Percentiles rank a stretch among this genome's conserved stretches.
Evolutionary conservation across 2,888 invertebrate species (phyloP).

Genomic region (Vanessa cardui): DNA sequence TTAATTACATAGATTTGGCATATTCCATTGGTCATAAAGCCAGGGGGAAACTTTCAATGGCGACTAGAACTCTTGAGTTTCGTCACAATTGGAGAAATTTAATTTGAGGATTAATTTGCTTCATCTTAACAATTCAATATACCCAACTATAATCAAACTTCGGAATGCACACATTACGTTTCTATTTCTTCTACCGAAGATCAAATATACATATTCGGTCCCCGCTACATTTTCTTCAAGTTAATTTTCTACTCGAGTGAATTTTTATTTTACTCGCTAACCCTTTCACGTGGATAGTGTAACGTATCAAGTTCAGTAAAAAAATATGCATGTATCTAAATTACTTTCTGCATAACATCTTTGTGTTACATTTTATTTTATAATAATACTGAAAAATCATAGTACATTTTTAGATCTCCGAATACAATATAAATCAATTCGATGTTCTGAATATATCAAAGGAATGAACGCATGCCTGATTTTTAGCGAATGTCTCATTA

Average conservation of each 20-base stretch:
- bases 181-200: not conserved
- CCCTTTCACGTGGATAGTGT: not conserved
- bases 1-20: too few relatives aligned
- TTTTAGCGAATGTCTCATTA: constrained; percentile 28
- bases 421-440: constrained; percentile 2
- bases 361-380: not conserved
- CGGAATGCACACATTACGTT: not conserved
- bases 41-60: too few relatives aligned
- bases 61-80: too few relatives aligned
- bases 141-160: not conserved
- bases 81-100: too few relatives aligned
- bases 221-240: constrained; percentile 5
- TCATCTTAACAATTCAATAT: not conserved
- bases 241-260: constrained; percentile 2
- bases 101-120: too few relatives aligned
- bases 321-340: constrained; percentile 13
- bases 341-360: constrained; percentile 1
- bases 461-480: constrained; percentile 20
- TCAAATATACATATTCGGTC: constrained; percentile 9
- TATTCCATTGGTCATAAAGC: too few relatives aligned
- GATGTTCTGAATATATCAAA: constrained; percentile 10
- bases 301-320: not conserved
- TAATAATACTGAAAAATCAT: not conserved
- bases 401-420: not conserved
- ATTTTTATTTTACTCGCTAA: constrained; percentile 9